Base-by-base conservation (phyloP, 2,113 vertebrate species). In the Ptilonorhynchus violaceus region DNA sequence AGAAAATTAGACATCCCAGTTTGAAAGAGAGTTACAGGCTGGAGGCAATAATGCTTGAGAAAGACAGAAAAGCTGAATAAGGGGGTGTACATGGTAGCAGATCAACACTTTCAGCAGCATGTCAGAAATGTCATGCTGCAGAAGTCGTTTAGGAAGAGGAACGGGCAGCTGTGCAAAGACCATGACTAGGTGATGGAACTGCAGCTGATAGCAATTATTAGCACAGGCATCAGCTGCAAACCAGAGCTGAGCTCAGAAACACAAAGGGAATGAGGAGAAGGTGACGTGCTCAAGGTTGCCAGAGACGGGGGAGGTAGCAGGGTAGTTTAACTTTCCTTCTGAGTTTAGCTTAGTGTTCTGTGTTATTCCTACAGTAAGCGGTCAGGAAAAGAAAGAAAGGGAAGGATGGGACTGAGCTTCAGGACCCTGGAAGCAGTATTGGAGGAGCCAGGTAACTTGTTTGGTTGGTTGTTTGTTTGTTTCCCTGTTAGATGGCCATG, bases 231-330 rank as follows among this genome's bases (percentile, higher is more conserved):
- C 75, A 91, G 69, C 77, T 89, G 91, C 15, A 67, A 94, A 37
- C 7, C 31, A 53, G 58, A 18, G 10, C 59, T 70, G 55, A 83
- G 25, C 19, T 16, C 27, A 25, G 39, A 62, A 42, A 15, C 30
- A 39, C 13, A 41, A 75, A 42, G 19, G 5, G 27, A 13, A 3
- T 4, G 22, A 3, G 7, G 20, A 11, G 62, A 21, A 75, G 11
- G 49, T 52, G 13, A 8, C 0, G 8, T 9, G 11, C 2, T 7
- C 25, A 21, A 4, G 13, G 21, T 27, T 23, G 6, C 17, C 11
- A 21, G 39, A 22, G 8, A 16, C 2, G 1, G 21, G 24, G 11
- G 13, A 31, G 3, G 5, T 1, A 42, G 11, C 2, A 16, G 4
- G 11, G 2, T 0, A 21, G 17, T 42, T 56, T 3, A 33, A 15